These are phyloP conservation scores for Sebastes iracundus DNA, from an alignment of 2,797 vertebrate genomes.

Conservation along the genomic window DNA sequence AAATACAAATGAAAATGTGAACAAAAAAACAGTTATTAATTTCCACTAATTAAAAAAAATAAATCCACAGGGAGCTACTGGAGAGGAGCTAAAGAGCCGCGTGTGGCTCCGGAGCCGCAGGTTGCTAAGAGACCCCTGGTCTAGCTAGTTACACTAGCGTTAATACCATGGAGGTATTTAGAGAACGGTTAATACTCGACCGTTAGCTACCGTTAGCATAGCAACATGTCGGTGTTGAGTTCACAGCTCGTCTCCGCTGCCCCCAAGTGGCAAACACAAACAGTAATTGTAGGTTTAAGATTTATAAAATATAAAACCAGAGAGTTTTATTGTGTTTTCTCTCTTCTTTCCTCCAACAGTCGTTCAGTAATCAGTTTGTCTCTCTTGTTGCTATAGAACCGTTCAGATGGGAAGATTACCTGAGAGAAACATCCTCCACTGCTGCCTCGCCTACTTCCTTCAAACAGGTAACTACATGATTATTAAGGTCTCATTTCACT, in stretches of 20 bases:
- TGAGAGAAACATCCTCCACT: conserved; percentile 90
- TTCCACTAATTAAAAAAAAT: too few species aligned
- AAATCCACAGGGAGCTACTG: too few species aligned
- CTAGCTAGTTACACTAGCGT: too few species aligned
- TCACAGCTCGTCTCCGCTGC: background rate
- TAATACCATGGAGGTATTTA: too few species aligned
- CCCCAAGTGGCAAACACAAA: background rate
- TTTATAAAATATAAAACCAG: background rate
- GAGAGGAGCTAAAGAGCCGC: too few species aligned
- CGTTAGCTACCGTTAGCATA: too few species aligned
- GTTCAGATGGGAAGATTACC: conserved; percentile 95
- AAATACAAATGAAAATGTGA: too few species aligned
- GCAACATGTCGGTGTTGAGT: background rate
- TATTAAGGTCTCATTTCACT: background rate
- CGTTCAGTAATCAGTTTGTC: background rate
- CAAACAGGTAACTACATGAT: conserved; percentile 88
- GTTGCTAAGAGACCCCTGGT: too few species aligned
- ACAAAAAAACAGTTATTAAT: too few species aligned
- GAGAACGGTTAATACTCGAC: too few species aligned
- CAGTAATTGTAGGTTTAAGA: background rate
- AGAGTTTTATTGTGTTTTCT: background rate
- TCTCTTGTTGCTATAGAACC: conserved; percentile 83
- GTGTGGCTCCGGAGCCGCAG: too few species aligned
- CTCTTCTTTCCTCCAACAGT: fast-evolving
- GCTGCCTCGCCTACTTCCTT: conserved; percentile 91